Conservation (phyloP, 2,888 invertebrate genomes). For the Drosophila paramelanica region DNA sequence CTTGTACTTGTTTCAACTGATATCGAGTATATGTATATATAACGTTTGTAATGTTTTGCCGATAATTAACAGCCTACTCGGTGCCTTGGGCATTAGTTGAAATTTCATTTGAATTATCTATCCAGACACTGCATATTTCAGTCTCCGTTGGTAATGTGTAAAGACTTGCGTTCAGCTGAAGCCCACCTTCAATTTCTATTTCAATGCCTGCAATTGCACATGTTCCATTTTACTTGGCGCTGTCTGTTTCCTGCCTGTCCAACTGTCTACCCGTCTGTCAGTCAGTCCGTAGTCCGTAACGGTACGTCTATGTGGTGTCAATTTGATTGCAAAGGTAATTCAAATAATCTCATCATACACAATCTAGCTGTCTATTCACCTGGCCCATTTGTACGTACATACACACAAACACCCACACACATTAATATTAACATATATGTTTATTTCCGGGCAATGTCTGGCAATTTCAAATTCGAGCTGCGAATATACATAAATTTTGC, state of each 20-base stretch:
- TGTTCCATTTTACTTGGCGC: slow-evolving; percentile 21
- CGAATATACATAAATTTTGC: slow-evolving; percentile 52
- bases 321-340: slow-evolving; percentile 80
- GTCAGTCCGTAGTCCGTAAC: slow-evolving; percentile 35
- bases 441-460: slow-evolving; percentile 29
- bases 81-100: slow-evolving; percentile 13
- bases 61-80: slow-evolving; percentile 58
- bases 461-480: slow-evolving; percentile 44
- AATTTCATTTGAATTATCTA: slow-evolving; percentile 39
- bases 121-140: not conserved
- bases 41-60: not conserved
- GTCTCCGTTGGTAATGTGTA: too few species aligned
- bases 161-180: too few species aligned
- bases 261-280: slow-evolving; percentile 14
- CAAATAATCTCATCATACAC: slow-evolving; percentile 78
- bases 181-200: not conserved
- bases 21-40: not conserved
- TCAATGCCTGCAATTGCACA: slow-evolving; percentile 13
- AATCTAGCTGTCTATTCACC: slow-evolving; percentile 42
- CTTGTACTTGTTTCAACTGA: not conserved
- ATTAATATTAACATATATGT: not conserved
- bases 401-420: not conserved
- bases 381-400: not conserved
- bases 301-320: slow-evolving; percentile 68
- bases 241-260: slow-evolving; percentile 46